These are phyloP conservation scores for Tholera decimalis DNA, from an alignment of 2,888 invertebrate genomes.

Conservation along the genomic window DNA sequence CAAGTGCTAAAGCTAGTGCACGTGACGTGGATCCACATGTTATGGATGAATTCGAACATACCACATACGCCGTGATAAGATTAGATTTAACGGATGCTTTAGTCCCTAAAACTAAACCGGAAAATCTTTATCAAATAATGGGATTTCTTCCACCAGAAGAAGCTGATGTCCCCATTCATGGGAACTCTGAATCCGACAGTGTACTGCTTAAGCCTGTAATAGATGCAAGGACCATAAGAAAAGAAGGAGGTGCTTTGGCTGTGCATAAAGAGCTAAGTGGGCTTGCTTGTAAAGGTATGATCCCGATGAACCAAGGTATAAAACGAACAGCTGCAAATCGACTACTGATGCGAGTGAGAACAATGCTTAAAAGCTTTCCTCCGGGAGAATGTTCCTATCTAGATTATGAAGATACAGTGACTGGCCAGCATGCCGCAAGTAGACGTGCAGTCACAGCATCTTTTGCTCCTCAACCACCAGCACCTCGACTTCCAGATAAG, in stretches of 20 bases:
- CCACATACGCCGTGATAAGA: constrained; percentile 77
- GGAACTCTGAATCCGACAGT: constrained; percentile 71
- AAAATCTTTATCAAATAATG: constrained; percentile 76
- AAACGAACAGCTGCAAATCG: constrained; percentile 86
- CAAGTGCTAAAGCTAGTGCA: constrained; percentile 80
- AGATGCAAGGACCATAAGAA: constrained; percentile 80
- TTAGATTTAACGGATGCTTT: constrained; percentile 82
- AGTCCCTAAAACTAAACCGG: constrained; percentile 75
- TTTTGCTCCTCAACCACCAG: constrained; percentile 83
- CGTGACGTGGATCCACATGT: constrained; percentile 72
- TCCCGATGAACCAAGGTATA: constrained; percentile 84
- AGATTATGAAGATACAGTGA: constrained; percentile 84
- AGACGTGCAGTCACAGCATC: constrained; percentile 85
- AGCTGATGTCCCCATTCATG: constrained; percentile 62
- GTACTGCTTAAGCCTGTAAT: constrained; percentile 73
- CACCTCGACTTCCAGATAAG: constrained; percentile 66
- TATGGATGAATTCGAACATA: constrained; percentile 79
- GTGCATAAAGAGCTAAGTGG: constrained; percentile 85
- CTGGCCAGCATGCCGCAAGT: constrained; percentile 82
- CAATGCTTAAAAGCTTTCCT: constrained; percentile 83
- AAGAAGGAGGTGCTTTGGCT: constrained; percentile 83
- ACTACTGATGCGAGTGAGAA: constrained; percentile 80
- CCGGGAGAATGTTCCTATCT: constrained; percentile 78
- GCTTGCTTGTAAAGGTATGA: constrained; percentile 77
- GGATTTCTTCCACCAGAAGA: constrained; percentile 75